Conservation (phyloP, 2,113 vertebrate genomes). For the Anarhynchus alexandrinus region DNA sequence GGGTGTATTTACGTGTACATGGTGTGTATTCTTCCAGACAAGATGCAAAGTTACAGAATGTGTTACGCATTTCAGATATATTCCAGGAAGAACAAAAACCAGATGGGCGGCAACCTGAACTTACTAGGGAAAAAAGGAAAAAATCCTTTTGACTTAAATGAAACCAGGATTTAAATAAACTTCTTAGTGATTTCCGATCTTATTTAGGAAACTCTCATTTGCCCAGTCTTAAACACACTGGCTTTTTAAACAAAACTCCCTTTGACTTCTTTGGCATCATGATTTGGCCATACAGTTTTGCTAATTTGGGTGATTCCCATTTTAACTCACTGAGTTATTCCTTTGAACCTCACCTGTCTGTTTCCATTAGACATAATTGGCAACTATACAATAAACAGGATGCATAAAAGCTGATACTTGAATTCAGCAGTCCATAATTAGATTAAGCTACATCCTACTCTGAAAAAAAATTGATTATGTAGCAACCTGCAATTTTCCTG, state of each 20-base stretch:
- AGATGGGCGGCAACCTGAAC: neutral
- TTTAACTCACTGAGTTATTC: conserved; percentile 5
- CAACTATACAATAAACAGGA: conserved; percentile 52
- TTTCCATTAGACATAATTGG: conserved; percentile 29
- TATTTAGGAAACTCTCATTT: neutral
- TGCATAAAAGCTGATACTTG: conserved; percentile 37
- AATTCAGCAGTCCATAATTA: conserved; percentile 2
- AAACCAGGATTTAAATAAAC: conserved; percentile 13
- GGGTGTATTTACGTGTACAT: neutral
- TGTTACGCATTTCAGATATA: neutral
- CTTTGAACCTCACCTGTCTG: conserved; percentile 22
- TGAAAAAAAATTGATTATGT: conserved; percentile 17
- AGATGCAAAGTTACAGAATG: neutral
- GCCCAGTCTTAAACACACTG: neutral
- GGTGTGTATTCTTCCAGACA: neutral
- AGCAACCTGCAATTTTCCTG: conserved; percentile 11
- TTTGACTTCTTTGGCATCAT: neutral
- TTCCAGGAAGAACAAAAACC: neutral
- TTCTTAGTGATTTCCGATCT: neutral
- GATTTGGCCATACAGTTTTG: neutral
- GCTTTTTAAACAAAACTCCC: neutral
- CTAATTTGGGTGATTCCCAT: neutral
- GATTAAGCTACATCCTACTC: conserved; percentile 18
- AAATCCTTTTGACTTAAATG: neutral
- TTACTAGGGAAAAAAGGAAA: neutral